Percentiles rank a stretch among this genome's conserved stretches.
Evolutionary conservation across 2,113 vertebrate genomes (phyloP).

Genomic region (Muntiacus muntjak): DNA sequence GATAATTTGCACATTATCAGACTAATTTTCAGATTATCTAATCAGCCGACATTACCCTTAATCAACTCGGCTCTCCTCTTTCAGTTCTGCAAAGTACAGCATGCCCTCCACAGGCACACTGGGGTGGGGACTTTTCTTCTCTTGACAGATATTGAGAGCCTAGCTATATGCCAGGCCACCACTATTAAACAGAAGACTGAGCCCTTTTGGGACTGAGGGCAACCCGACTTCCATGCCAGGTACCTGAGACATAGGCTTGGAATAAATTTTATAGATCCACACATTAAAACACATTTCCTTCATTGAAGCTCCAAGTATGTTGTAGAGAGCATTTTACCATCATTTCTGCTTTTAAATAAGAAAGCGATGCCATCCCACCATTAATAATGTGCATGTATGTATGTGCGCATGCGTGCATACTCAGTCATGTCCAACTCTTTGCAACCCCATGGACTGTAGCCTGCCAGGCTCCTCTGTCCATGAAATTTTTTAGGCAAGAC

Average conservation of each 20-base stretch:
- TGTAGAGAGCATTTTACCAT: not conserved
- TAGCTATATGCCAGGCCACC: not conserved
- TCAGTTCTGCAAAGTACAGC: not conserved
- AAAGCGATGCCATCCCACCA: not conserved
- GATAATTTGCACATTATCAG: constrained; percentile 70
- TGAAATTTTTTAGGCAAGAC: not conserved
- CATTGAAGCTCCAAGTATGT: not conserved
- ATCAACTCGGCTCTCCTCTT: constrained; percentile 42
- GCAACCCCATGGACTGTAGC: not conserved
- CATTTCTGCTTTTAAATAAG: not conserved
- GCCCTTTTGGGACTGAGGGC: not conserved
- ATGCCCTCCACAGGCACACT: constrained; percentile 11
- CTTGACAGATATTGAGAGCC: not conserved
- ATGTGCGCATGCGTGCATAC: rapidly evolving
- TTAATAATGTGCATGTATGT: not conserved
- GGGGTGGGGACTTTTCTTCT: not conserved
- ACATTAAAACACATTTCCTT: not conserved
- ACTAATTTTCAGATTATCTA: constrained; percentile 70
- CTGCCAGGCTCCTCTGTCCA: not conserved
- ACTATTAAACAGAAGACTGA: not conserved
- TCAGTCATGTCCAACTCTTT: not conserved
- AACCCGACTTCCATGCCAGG: not conserved
- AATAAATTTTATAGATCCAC: not conserved
- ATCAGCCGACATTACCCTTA: constrained; percentile 63
- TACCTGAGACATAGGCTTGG: not conserved